These are phyloP conservation scores for Fragum sueziense DNA, from an alignment of 2,888 invertebrate genomes.

Conservation along the genomic window DNA sequence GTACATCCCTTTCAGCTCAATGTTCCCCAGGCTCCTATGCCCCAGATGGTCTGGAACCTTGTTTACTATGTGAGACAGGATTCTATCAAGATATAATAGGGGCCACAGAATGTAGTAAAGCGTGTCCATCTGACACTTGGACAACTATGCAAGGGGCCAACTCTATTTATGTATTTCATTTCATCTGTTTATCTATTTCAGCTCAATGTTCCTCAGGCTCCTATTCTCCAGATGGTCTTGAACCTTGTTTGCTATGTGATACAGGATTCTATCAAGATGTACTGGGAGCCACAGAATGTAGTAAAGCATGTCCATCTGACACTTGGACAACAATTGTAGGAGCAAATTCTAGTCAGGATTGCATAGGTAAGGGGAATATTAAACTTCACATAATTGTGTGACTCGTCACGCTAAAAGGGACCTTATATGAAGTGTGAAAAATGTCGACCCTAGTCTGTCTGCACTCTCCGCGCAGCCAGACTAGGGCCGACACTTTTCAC, in stretches of 20 bases:
- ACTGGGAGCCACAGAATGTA: slow-evolving; percentile 11
- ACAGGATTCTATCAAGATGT: slow-evolving; percentile 49
- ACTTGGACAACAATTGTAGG: slow-evolving; percentile 53
- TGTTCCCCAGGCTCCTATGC: slow-evolving; percentile 49
- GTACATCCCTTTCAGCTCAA: slow-evolving; percentile 32
- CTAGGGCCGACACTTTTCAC: no score
- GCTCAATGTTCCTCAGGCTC: slow-evolving; percentile 39
- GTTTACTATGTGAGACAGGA: slow-evolving; percentile 44
- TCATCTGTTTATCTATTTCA: no score
- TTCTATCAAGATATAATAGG: slow-evolving; percentile 35
- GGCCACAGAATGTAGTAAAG: background rate
- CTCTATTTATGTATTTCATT: no score
- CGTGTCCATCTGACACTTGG: slow-evolving; percentile 46
- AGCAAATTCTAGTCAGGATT: slow-evolving; percentile 19
- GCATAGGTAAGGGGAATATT: slow-evolving; percentile 53
- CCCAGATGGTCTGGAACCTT: slow-evolving; percentile 32
- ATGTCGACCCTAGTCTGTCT: no score
- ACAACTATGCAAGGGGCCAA: slow-evolving; percentile 40
- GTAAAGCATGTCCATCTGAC: slow-evolving; percentile 31
- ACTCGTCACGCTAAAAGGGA: no score
- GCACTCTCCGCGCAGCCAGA: no score
- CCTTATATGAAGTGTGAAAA: no score
- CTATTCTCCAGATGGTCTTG: slow-evolving; percentile 35
- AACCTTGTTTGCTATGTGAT: slow-evolving; percentile 44
- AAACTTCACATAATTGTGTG: no score